These are phyloP conservation scores for Trypoxylon attenuatum DNA, from an alignment of 2,888 invertebrate species.

Conservation along the genomic window DNA sequence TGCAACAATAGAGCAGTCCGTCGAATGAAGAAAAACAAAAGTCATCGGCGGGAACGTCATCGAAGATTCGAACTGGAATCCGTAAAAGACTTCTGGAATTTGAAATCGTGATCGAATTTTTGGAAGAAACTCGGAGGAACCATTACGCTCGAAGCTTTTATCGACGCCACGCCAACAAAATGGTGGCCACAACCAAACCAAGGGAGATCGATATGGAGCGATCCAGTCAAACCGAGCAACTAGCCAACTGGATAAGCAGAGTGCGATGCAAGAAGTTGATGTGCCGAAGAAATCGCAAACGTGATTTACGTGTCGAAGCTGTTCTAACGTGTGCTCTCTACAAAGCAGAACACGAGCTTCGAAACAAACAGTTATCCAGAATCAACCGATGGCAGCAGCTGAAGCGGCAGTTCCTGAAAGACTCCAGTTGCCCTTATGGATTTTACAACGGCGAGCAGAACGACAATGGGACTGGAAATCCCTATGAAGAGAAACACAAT, in stretches of 20 bases:
- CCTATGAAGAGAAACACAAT: slow-evolving; percentile 21
- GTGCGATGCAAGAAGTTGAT: slow-evolving; percentile 79
- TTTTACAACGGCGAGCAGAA: slow-evolving; percentile 15
- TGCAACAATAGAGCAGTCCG: no score
- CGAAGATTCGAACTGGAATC: no score
- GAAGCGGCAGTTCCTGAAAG: slow-evolving; percentile 52
- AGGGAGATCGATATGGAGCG: slow-evolving; percentile 55
- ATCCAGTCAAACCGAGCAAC: slow-evolving; percentile 58
- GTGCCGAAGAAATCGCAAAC: slow-evolving; percentile 78
- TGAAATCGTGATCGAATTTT: no score
- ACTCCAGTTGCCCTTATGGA: slow-evolving; percentile 23
- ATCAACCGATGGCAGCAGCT: slow-evolving; percentile 78
- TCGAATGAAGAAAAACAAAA: no score
- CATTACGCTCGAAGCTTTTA: no score
- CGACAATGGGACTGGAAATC: slow-evolving; percentile 7
- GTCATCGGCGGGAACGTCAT: no score
- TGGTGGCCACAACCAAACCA: slow-evolving; percentile 49
- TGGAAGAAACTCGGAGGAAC: no score
- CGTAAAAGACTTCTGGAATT: no score
- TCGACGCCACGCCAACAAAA: slow-evolving; percentile 20
- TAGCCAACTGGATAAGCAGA: slow-evolving; percentile 79
- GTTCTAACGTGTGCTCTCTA: slow-evolving; percentile 79
- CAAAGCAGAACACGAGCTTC: slow-evolving; percentile 79
- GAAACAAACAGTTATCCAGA: slow-evolving; percentile 79
- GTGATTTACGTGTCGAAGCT: slow-evolving; percentile 80